Evolutionary conservation across 2,888 invertebrate species (phyloP).

Genomic region (Chromoteleia sp.): DNA sequence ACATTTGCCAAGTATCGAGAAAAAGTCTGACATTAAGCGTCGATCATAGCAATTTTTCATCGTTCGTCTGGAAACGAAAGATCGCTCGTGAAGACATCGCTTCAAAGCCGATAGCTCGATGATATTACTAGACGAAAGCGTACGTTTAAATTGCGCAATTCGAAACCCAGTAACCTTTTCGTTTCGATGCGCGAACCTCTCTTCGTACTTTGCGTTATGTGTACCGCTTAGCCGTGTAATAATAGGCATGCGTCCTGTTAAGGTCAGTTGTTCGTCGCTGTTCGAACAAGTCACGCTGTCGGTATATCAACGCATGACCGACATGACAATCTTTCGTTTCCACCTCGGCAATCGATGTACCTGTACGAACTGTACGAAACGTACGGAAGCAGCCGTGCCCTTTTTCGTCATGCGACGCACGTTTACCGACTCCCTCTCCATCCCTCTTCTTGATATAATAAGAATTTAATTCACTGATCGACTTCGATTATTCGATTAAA

Average conservation of each 20-base stretch:
- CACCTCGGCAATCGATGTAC: constrained; percentile 41
- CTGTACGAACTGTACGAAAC: constrained; percentile 10
- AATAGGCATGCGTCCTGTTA: constrained; percentile 78
- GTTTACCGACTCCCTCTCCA: too few species aligned
- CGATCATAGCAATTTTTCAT: constrained; percentile 26
- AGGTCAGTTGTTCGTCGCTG: constrained; percentile 79
- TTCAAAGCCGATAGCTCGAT: constrained; percentile 2
- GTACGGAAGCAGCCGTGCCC: constrained; percentile 40
- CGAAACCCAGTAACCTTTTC: constrained; percentile 82
- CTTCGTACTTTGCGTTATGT: constrained; percentile 61
- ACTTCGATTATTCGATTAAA: constrained; percentile 15
- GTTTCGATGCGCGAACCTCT: constrained; percentile 71
- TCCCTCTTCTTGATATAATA: background rate
- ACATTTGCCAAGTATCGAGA: background rate
- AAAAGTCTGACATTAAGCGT: constrained; percentile 44
- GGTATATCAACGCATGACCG: constrained; percentile 75
- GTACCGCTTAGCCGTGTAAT: constrained; percentile 73
- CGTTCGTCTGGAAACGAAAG: constrained; percentile 8
- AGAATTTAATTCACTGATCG: constrained; percentile 34
- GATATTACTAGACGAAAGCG: constrained; percentile 67
- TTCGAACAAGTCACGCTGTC: constrained; percentile 78
- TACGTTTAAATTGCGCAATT: constrained; percentile 76
- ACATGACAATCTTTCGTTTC: constrained; percentile 74
- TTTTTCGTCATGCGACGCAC: constrained; percentile 42
- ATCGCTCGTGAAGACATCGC: constrained; percentile 35